phyloP scores from a whole-genome alignment of 2,797 vertebrate genomes.

The Poeciliopsis paucimaculata region DNA sequence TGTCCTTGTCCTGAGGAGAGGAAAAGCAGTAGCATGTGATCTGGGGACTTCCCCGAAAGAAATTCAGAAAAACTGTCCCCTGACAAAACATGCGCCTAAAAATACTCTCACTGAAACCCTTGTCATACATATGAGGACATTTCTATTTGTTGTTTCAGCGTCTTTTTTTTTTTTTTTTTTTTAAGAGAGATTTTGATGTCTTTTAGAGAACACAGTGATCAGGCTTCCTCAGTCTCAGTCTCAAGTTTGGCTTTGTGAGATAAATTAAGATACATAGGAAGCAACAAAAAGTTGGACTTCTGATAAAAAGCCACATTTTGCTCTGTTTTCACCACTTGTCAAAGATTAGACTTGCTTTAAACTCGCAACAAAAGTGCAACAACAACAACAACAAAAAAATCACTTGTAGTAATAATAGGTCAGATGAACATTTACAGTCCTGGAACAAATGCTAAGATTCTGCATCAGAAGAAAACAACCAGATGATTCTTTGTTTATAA shows the following conservation, averaged over 20 bases:
- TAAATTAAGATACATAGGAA: constrained; percentile 12
- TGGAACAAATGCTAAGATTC: neutral
- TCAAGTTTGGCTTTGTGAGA: constrained; percentile 12
- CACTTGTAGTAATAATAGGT: constrained; percentile 7
- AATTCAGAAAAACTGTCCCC: constrained; percentile 17
- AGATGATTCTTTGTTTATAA: neutral
- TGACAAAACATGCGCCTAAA: constrained; percentile 1
- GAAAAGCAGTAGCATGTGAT: constrained; percentile 30
- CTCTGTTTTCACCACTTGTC: constrained; percentile 14
- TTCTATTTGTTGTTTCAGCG: neutral
- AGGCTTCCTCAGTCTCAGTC: constrained; percentile 3
- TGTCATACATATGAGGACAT: neutral
- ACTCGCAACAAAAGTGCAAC: neutral
- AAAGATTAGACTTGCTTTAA: neutral
- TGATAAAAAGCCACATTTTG: neutral
- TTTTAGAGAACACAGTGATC: constrained; percentile 17
- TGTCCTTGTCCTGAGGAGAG: constrained; percentile 88
- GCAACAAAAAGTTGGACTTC: constrained; percentile 5
- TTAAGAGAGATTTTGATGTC: neutral
- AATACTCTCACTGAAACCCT: constrained; percentile 1
- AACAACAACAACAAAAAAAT: neutral
- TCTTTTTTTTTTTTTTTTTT: neutral
- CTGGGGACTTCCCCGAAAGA: constrained; percentile 5
- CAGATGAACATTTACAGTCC: constrained; percentile 14
- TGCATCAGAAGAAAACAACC: neutral